Conservation (phyloP, 2,888 invertebrate genomes). For the Invenusta paracnida region DNA sequence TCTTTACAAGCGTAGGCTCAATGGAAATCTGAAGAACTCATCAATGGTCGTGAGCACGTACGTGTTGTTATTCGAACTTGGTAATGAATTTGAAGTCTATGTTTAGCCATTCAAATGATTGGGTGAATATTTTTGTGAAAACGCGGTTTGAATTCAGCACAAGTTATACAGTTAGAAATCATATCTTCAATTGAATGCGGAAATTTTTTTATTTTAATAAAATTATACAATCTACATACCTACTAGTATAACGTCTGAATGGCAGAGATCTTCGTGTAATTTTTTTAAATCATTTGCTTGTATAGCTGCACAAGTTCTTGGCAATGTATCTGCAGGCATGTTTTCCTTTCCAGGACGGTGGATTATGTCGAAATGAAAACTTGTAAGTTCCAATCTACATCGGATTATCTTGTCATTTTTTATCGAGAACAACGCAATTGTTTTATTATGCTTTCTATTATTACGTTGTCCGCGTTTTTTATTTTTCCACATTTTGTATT, state of each 20-base stretch:
- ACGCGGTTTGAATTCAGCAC: conserved; percentile 20
- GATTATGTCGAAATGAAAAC: conserved; percentile 11
- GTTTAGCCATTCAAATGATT: not conserved
- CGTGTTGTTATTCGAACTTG: not conserved
- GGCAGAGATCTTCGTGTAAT: not conserved
- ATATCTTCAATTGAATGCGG: not conserved
- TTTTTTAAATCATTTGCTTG: not conserved
- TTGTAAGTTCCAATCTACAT: not conserved
- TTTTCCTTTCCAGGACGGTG: not conserved
- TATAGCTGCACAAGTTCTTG: not conserved
- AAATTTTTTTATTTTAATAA: not conserved
- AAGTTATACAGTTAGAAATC: not conserved
- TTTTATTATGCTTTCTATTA: too few species aligned
- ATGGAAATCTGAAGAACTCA: not conserved
- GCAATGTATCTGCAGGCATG: conserved; percentile 18
- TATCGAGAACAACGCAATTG: too few species aligned
- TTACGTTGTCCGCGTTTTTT: too few species aligned
- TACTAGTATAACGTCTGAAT: conserved; percentile 12
- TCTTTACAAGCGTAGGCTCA: not conserved
- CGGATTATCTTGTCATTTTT: conserved; percentile 3
- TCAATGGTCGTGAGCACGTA: not conserved
- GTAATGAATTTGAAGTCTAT: not conserved
- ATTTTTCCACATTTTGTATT: not conserved
- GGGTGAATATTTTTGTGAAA: not conserved
- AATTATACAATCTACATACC: not conserved